These are phyloP conservation scores for Pheosia gnoma DNA, from an alignment of 2,888 invertebrate genomes.

Conservation along the genomic window DNA sequence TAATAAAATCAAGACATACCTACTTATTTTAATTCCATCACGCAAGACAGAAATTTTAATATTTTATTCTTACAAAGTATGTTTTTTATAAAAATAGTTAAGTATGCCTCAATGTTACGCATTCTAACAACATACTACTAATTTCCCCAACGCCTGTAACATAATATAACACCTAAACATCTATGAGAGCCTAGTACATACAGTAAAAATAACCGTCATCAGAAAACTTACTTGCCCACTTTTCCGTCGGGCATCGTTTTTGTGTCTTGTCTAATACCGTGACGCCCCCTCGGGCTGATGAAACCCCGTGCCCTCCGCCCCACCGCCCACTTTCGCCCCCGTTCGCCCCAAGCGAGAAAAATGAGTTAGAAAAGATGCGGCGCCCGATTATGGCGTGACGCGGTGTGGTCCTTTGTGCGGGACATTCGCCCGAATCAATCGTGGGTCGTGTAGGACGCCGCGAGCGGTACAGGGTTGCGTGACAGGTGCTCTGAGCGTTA, in stretches of 20 bases:
- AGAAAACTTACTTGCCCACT: constrained; percentile 75
- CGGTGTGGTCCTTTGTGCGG: constrained; percentile 70
- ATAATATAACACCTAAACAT: constrained; percentile 43
- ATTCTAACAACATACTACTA: constrained; percentile 6
- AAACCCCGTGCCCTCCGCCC: constrained; percentile 51
- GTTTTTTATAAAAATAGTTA: no score
- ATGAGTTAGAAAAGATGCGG: constrained; percentile 85
- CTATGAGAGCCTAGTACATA: constrained; percentile 32
- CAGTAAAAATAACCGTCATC: constrained; percentile 65
- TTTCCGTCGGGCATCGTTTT: constrained; percentile 77
- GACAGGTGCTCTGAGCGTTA: constrained; percentile 48
- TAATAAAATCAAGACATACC: no score
- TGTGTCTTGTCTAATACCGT: constrained; percentile 84
- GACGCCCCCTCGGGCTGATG: constrained; percentile 77
- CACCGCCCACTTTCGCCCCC: constrained; percentile 46
- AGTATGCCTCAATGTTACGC: no score
- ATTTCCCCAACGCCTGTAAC: constrained; percentile 19
- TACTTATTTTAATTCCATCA: no score
- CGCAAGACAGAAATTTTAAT: no score
- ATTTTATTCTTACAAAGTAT: no score
- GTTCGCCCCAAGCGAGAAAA: constrained; percentile 78
- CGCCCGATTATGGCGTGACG: constrained; percentile 79
- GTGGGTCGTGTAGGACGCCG: constrained; percentile 57
- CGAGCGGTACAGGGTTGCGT: constrained; percentile 54
- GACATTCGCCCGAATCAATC: constrained; percentile 80